These are phyloP conservation scores for Philereme vetulata DNA, from an alignment of 2,888 invertebrate genomes.

Conservation along the genomic window DNA sequence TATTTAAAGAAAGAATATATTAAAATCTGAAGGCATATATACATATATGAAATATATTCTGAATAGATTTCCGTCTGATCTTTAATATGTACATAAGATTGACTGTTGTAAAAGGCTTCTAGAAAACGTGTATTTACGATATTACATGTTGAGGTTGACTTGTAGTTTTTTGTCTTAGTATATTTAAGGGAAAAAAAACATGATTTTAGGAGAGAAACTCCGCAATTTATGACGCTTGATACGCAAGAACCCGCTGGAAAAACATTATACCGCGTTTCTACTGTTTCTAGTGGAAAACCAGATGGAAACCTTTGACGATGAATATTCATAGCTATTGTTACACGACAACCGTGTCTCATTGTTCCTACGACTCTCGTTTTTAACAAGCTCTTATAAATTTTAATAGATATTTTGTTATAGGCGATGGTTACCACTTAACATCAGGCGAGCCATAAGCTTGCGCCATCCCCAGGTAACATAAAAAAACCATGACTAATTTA, in stretches of 20 bases:
- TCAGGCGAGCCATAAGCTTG: too few species aligned
- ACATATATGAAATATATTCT: too few species aligned
- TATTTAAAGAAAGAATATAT: too few species aligned
- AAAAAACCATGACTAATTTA: conserved; percentile 37
- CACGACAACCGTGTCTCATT: conserved; percentile 45
- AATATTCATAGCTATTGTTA: conserved; percentile 57
- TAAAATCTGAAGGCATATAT: too few species aligned
- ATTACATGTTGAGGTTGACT: too few species aligned
- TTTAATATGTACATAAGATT: too few species aligned
- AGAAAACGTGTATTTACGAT: too few species aligned
- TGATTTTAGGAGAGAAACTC: background rate
- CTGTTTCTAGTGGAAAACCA: conserved; percentile 36
- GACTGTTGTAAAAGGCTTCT: too few species aligned
- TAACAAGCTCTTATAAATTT: conserved; percentile 43
- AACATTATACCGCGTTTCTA: conserved; percentile 14
- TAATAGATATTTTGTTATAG: too few species aligned
- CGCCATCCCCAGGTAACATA: background rate
- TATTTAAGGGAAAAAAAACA: too few species aligned
- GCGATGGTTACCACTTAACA: too few species aligned
- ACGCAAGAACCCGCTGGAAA: conserved; percentile 19
- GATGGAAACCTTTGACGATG: conserved; percentile 49
- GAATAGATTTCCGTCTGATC: too few species aligned
- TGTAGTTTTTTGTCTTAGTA: background rate
- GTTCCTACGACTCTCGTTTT: conserved; percentile 48
- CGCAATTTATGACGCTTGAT: background rate